A percentile compares a stretch with the other conserved stretches of the same genome.
These are phyloP conservation scores for Misgurnus mizolepis DNA, from an alignment of 2,113 vertebrate genomes.

Conservation along the genomic window DNA sequence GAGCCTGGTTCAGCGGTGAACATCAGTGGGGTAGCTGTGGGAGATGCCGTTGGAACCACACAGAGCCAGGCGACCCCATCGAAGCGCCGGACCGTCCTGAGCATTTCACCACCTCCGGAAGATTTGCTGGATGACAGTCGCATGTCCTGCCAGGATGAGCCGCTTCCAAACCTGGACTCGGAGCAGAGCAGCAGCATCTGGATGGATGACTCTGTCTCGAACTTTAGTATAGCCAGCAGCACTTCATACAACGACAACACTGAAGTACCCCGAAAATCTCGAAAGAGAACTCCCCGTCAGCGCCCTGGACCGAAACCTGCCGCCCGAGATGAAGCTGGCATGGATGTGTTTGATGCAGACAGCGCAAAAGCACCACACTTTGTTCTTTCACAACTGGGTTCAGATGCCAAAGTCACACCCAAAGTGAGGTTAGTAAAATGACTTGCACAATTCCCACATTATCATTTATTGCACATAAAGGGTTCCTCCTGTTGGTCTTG, in stretches of 20 bases:
- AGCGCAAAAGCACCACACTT: slow-evolving; percentile 98
- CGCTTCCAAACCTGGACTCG: slow-evolving; percentile 81
- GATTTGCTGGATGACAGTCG: slow-evolving; percentile 96
- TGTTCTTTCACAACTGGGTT: slow-evolving; percentile 96
- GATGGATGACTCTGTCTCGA: slow-evolving; percentile 97
- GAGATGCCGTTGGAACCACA: slow-evolving; percentile 57
- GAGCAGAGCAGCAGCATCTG: slow-evolving; percentile 98
- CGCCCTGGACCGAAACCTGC: slow-evolving; percentile 90
- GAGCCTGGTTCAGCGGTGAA: slow-evolving; percentile 60
- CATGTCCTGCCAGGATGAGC: slow-evolving; percentile 99
- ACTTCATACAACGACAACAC: slow-evolving; percentile 98
- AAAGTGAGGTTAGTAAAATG: slow-evolving; percentile 78
- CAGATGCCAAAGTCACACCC: slow-evolving; percentile 88
- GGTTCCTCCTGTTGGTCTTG: too few relatives aligned
- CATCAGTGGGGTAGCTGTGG: slow-evolving; percentile 57
- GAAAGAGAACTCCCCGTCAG: slow-evolving; percentile 95
- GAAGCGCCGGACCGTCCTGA: slow-evolving; percentile 93
- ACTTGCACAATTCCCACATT: background rate
- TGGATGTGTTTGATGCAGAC: slow-evolving; percentile 99
- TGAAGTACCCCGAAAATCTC: slow-evolving; percentile 95
- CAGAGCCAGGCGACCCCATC: slow-evolving; percentile 90
- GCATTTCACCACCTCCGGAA: slow-evolving; percentile 96
- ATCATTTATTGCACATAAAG: background rate
- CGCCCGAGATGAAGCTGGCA: slow-evolving; percentile 90
- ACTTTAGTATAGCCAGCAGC: slow-evolving; percentile 98